Base-by-base conservation (phyloP, 2,888 invertebrate genomes). In the Gryllus longicercus region DNA sequence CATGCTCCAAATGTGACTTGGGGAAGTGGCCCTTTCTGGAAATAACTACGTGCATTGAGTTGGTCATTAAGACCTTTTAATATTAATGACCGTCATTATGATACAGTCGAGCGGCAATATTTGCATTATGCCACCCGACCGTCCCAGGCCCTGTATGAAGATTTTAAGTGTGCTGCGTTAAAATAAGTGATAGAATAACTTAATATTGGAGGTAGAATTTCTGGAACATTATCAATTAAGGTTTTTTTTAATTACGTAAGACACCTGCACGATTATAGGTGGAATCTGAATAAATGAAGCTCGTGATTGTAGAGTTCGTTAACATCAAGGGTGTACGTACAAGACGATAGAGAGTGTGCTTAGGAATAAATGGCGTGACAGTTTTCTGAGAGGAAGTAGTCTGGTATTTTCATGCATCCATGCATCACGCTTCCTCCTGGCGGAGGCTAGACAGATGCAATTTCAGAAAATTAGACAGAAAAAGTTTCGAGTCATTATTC, bases 61-160 rank as follows among this genome's bases (percentile, higher is more conserved):
- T 63, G 63, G 16, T 63, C 63, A 63, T 63, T 63, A 63, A 63
- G 63, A 63, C 63, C 14, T 63, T 63, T 63, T 63, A 63, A 63
- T 63, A 63, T 63, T 63, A 63, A 63, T 63, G 63, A 63, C 14
- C 63, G 63, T 18, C 63, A 63, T 63, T 63, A 63, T 63, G n/a
- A 3, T 14, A n/a, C 63, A 63, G 63, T 14, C n/a, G 63, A 63
- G n/a, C 63, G 14, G 16, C 16, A 63, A n/a, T 63, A 63, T 63
- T 63, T 63, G 63, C 63, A 63, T 63, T 63, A 14, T 18, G 63
- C n/a, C n/a, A 14, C 0, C 16, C 16, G 16, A 63, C 5, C 14
- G 16, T 8, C n/a, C 8, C 11, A 63, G n/a, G 12, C 63, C 16
- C 4, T 63, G 16, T 63, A 18, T 18, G 63, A 63, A n/a, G n/a